A percentile compares a stretch with the other conserved stretches of the same genome.
Evolutionary conservation across 2,888 invertebrate species (phyloP).

Genomic region (Nomada lathburiana): DNA sequence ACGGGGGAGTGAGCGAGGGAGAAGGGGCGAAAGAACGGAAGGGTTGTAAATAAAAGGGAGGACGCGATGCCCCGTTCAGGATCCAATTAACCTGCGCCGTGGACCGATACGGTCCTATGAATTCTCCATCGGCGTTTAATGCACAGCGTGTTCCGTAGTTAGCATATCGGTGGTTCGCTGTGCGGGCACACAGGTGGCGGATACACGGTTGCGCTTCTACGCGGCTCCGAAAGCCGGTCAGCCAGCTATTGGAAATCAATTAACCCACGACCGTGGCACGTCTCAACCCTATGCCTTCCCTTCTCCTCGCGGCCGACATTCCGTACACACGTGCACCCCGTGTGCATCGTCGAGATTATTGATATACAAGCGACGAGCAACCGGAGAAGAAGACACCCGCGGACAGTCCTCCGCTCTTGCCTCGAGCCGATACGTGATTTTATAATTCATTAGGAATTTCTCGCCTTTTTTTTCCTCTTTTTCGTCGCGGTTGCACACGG

Average conservation of each 20-base stretch:
- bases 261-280: slow-evolving; percentile 65
- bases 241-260: slow-evolving; percentile 79
- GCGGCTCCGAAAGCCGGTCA: slow-evolving; percentile 70
- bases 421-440: not conserved
- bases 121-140: slow-evolving; percentile 46
- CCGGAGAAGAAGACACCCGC: not conserved
- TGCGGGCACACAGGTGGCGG: slow-evolving; percentile 36
- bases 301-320: slow-evolving; percentile 4
- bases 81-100: slow-evolving; percentile 25
- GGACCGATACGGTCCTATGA: slow-evolving; percentile 18
- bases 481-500: not conserved
- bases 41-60: not conserved
- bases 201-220: slow-evolving; percentile 58
- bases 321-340: slow-evolving; percentile 17
- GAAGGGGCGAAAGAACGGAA: too few species aligned
- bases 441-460: not conserved
- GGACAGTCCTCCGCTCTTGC: not conserved
- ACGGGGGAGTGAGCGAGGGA: not conserved
- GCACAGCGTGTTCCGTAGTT: slow-evolving; percentile 43
- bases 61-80: not conserved
- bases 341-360: slow-evolving; percentile 36
- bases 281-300: slow-evolving; percentile 18
- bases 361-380: slow-evolving; percentile 21
- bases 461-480: too few species aligned
- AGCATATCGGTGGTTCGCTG: slow-evolving; percentile 62